Evolutionary conservation across 2,797 vertebrate species (phyloP).

Genomic region (Sebastes goodei): DNA sequence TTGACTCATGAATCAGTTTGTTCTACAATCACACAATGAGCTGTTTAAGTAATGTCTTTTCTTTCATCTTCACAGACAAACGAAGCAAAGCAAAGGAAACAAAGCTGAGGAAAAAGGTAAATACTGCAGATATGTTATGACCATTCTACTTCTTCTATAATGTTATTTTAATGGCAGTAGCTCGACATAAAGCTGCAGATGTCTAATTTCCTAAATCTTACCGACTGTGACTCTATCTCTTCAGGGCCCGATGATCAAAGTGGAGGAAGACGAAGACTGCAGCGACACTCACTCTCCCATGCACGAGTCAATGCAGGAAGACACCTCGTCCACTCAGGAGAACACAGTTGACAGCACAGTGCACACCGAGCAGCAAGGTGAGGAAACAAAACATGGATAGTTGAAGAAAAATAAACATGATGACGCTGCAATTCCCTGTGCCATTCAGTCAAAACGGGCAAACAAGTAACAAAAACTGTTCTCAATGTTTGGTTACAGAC

Average conservation of each 20-base stretch:
- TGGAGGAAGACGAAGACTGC: slow-evolving; percentile 77
- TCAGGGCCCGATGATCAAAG: slow-evolving; percentile 67
- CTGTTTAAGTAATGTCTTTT: background rate
- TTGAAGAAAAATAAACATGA: background rate
- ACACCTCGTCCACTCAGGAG: slow-evolving; percentile 79
- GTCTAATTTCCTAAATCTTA: background rate
- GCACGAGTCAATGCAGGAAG: slow-evolving; percentile 51
- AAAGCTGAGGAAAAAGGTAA: slow-evolving; percentile 85
- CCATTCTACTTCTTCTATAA: background rate
- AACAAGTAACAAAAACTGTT: background rate
- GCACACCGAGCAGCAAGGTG: slow-evolving; percentile 51
- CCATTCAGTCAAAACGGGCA: background rate
- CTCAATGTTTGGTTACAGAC: background rate
- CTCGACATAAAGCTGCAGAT: background rate
- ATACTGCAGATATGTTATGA: slow-evolving; percentile 17
- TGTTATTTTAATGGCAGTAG: background rate
- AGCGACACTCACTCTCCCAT: slow-evolving; percentile 67
- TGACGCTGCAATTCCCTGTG: background rate
- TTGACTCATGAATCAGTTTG: background rate
- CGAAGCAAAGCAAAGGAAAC: slow-evolving; percentile 79
- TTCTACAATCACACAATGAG: background rate
- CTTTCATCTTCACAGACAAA: slow-evolving; percentile 80
- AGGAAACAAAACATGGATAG: background rate
- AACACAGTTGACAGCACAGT: slow-evolving; percentile 83
- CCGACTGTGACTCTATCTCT: background rate